Evolutionary conservation across 2,888 invertebrate genomes (phyloP), one percentile per base, ranked within the genome.

Genomic region (Callosobruchus maculatus): DNA sequence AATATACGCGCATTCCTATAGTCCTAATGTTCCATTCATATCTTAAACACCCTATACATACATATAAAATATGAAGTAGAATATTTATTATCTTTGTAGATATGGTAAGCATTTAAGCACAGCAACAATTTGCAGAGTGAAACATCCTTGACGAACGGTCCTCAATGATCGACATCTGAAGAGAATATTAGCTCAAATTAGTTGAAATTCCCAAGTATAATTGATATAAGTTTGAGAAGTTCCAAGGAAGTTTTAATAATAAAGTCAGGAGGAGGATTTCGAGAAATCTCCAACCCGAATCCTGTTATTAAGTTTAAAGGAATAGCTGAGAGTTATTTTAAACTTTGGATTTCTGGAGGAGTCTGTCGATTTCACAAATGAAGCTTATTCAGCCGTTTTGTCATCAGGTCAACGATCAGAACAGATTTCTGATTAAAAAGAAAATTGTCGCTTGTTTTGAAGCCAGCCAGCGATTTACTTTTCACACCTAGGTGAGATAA

Each of bases 221-320:
- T 78, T 78, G 78, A 78, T 78, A 78, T 78, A 77, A 77, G 77
- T 78, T 77, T 78, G 75, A 71, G 72, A 74, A 78, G 74, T 76
- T 73, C 73, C 70, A 66, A 71, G 67, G 70, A 31, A 77, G 77
- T 72, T 78, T 78, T 78, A 76, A 77, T 76, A 77, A 77, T 77
- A 74, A 73, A 76, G 74, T 73, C 74, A 74, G 73, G 70, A 74
- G 76, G 76, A 73, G 74, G 75, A 74, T 74, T 76, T 72, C 73
- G 72, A 71, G 71, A 74, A 77, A 75, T 77, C 73, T 74, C 67
- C 74, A 71, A 68, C 72, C 73, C 74, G 76, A 76, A 5, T 49
- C 49, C 18, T 49, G 76, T 77, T 78, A 78, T 78, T 77, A 75
- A 77, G 77, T 78, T 78, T 74, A 74, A 73, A 73, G 72, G 77